phyloP scores from a whole-genome alignment of 2,888 invertebrate species.

The Germaria angustata region DNA sequence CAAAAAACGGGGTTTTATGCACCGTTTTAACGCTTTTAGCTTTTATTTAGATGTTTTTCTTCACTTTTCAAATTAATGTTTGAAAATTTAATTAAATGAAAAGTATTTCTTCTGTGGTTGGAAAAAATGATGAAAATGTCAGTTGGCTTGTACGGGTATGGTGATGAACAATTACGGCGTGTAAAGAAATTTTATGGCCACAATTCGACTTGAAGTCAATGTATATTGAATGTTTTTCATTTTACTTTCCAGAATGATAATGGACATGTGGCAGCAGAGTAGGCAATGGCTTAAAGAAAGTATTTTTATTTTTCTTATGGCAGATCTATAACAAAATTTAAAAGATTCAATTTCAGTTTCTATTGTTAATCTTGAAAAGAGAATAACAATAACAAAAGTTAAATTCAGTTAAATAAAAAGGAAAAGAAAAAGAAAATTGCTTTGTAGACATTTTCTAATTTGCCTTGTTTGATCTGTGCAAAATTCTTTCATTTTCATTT shows the following conservation, averaged over 20 bases:
- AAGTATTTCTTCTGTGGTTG: neutral
- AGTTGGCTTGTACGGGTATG: neutral
- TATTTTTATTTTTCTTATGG: constrained; percentile 18
- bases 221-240: constrained; percentile 18
- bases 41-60: neutral
- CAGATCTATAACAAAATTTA: constrained; percentile 13
- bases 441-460: constrained; percentile 20
- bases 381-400: neutral
- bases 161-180: constrained; percentile 6
- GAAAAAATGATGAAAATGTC: constrained; percentile 4
- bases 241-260: constrained; percentile 25
- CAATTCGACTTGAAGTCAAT: constrained; percentile 26
- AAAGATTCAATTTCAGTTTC: constrained; percentile 49
- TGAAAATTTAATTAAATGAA: neutral
- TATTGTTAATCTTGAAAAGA: neutral
- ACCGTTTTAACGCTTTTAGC: constrained; percentile 9
- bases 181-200: constrained; percentile 7
- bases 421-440: neutral
- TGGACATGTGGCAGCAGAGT: constrained; percentile 25
- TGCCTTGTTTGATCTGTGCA: constrained; percentile 35
- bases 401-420: neutral
- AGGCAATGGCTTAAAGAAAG: constrained; percentile 44
- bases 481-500: constrained; percentile 51
- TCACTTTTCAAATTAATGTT: neutral
- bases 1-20: neutral